phyloP scores from a whole-genome alignment of 2,113 vertebrate species.

The Antechinus flavipes region DNA sequence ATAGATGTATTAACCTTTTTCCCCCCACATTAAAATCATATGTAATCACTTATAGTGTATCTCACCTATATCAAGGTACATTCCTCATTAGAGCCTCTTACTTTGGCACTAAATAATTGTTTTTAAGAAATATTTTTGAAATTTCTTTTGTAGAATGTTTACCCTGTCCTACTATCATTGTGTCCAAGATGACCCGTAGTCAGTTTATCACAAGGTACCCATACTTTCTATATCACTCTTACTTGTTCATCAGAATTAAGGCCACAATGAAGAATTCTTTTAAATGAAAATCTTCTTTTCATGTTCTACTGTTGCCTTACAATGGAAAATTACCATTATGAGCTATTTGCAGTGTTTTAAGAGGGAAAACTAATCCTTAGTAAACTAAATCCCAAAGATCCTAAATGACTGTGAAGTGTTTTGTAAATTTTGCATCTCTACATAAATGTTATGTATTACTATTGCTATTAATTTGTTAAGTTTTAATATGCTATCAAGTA shows the following conservation, averaged over 20 bases:
- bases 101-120: neutral
- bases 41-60: slow-evolving; percentile 6
- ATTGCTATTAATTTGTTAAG: neutral
- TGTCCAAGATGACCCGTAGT: neutral
- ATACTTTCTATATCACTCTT: neutral
- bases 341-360: neutral
- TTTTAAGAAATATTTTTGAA: neutral
- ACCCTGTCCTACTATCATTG: neutral
- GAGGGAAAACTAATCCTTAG: neutral
- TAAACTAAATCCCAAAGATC: neutral
- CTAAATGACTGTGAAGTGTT: neutral
- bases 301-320: neutral
- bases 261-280: neutral
- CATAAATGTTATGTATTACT: neutral
- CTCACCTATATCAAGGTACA: neutral
- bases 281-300: neutral
- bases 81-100: neutral
- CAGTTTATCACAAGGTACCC: neutral
- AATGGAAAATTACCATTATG: neutral
- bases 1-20: neutral
- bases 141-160: neutral
- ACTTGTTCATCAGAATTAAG: neutral
- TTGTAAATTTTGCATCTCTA: neutral
- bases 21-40: neutral
- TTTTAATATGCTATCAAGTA: neutral